Evolutionary conservation across 2,113 vertebrate species (phyloP), one percentile per base, ranked within the genome.

Genomic region (Melanotaenia duboulayi): DNA sequence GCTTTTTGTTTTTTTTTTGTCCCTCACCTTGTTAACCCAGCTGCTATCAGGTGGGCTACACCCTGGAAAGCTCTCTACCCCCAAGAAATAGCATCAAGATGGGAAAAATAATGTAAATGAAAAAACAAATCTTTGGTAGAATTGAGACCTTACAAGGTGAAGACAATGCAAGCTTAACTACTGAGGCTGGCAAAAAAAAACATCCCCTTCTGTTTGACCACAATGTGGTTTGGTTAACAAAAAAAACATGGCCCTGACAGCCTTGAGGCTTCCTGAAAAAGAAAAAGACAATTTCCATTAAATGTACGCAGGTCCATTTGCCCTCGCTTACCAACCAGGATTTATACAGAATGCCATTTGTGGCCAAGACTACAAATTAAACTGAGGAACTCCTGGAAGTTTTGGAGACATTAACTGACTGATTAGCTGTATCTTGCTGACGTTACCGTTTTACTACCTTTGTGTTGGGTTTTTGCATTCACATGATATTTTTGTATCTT

Each of bases 401-500:
- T 76, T 70, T 8, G 56, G 17, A 78, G 46, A 60, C 65, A 55
- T 73, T 63, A 28, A 32, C 57, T 19, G 42, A 75, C 46, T 81
- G 63, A 80, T 70, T 66, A 58, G 42, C 14, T 61, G 48, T 64
- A 54, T 23, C 60, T 46, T 0, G 19, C 46, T 64, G 32, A 56
- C 70, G 61, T 60, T 35, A 35, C 22, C 62, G 56, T 54, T 84
- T 59, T 51, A 66, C 65, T 71, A 35, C 25, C 42, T 44, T n/a
- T 3, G 14, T 20, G 62, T 39, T 62, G 56, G 71, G 51, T 81
- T 79, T 76, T 79, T 76, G 74, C 57, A 63, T 57, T 51, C 78
- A 51, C 55, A 58, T 49, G 17, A 81, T 73, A 67, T 66, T 86
- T 35, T 74, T 71, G 61, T 85, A 46, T 46, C 20, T 74, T 75